Conservation (phyloP, 2,113 vertebrate genomes). For the Microtus oregoni region DNA sequence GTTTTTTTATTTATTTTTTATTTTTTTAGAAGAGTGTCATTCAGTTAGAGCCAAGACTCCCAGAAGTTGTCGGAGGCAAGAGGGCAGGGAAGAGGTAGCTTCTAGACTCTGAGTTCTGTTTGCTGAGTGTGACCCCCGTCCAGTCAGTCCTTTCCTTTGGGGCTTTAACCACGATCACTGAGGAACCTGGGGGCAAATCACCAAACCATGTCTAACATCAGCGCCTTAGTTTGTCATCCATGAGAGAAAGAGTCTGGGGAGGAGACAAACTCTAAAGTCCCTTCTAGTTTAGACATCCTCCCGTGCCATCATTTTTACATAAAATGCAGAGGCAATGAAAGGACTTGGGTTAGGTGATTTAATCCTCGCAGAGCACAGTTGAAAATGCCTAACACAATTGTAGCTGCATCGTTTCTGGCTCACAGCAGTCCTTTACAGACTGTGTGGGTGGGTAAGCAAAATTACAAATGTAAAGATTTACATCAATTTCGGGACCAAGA, state of each 20-base stretch:
- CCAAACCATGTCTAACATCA: constrained; percentile 8
- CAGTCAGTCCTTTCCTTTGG: background rate
- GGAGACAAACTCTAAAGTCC: constrained; percentile 50
- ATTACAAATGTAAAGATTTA: constrained; percentile 79
- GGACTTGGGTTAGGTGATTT: constrained; percentile 49
- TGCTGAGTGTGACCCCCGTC: constrained; percentile 26
- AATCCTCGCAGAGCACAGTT: constrained; percentile 67
- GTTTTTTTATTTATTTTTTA: constrained; percentile 34
- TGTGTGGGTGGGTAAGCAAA: constrained; percentile 71
- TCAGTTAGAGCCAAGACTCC: background rate
- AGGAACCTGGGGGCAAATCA: background rate
- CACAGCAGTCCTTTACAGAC: constrained; percentile 68
- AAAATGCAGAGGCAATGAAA: constrained; percentile 49
- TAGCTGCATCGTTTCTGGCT: constrained; percentile 65
- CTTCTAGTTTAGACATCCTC: constrained; percentile 4
- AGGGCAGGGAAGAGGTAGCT: background rate
- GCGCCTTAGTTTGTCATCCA: constrained; percentile 16
- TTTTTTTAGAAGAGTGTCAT: constrained; percentile 29
- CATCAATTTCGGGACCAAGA: constrained; percentile 71
- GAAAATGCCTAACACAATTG: constrained; percentile 51
- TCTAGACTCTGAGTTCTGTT: background rate
- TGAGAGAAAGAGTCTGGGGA: constrained; percentile 8
- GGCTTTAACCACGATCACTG: constrained; percentile 33
- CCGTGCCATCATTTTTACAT: constrained; percentile 56
- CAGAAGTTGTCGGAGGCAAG: background rate